phyloP scores from a whole-genome alignment of 2,113 vertebrate species.

The Hemichromis elongatus region DNA sequence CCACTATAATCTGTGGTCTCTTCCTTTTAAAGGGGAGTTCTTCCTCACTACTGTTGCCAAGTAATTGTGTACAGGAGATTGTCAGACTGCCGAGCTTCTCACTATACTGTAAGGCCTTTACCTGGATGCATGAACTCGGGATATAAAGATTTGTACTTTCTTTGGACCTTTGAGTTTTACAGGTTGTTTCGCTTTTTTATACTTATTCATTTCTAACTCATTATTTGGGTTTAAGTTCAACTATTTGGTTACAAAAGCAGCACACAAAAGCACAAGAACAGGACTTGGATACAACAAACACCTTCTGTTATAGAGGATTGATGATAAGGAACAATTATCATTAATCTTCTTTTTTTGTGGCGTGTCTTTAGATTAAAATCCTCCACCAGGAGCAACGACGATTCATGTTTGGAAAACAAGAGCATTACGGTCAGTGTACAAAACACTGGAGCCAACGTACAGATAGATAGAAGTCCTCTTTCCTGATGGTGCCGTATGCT shows the following conservation, averaged over 20 bases:
- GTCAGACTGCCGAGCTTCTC: neutral
- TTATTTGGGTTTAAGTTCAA: neutral
- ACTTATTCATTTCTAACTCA: neutral
- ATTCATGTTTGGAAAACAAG: neutral
- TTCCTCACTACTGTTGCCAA: neutral
- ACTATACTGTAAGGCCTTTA: neutral
- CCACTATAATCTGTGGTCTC: neutral
- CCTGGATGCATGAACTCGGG: neutral
- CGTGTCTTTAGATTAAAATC: neutral
- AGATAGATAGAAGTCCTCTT: neutral
- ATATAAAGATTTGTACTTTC: neutral
- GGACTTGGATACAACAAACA: neutral
- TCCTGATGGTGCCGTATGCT: neutral
- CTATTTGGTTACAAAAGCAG: neutral
- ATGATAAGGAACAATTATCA: neutral
- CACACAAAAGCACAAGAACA: neutral
- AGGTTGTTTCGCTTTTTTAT: neutral
- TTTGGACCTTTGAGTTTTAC: neutral
- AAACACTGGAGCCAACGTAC: neutral
- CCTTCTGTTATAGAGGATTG: neutral
- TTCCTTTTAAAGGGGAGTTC: neutral
- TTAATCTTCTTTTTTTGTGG: too few species aligned
- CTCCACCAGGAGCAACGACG: neutral
- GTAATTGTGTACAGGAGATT: too few species aligned
- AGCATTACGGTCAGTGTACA: neutral